These are phyloP conservation scores for Drymonia ruficornis DNA, from an alignment of 2,888 invertebrate species.

Conservation along the genomic window DNA sequence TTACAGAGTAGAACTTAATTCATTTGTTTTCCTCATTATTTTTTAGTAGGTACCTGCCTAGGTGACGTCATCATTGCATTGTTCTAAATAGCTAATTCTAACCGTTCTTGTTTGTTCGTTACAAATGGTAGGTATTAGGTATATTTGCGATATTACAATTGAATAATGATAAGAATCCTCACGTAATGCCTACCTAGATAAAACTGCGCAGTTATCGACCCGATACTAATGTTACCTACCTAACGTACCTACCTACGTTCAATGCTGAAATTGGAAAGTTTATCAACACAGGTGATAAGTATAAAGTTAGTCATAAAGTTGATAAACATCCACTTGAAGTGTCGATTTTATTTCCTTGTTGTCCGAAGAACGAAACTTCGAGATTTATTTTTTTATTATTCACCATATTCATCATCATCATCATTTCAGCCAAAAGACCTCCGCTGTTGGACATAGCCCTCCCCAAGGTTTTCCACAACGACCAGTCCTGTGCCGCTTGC, in stretches of 20 bases:
- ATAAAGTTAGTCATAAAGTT: constrained; percentile 1
- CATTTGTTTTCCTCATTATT: no score
- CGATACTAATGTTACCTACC: background rate
- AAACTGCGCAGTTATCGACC: background rate
- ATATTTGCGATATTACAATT: background rate
- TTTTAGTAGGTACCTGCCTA: no score
- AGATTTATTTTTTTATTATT: no score
- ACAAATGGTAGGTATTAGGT: background rate
- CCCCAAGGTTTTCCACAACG: no score
- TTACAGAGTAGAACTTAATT: no score
- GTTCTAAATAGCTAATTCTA: background rate
- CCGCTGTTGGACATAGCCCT: no score
- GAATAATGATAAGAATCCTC: constrained; percentile 2
- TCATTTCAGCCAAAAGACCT: no score
- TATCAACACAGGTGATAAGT: constrained; percentile 4
- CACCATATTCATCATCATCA: no score
- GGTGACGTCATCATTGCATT: background rate
- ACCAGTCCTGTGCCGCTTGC: no score
- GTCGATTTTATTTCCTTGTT: background rate
- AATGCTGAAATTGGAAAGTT: constrained; percentile 2
- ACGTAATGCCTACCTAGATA: background rate
- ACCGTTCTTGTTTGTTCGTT: background rate
- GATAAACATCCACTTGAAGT: background rate
- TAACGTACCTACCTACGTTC: background rate
- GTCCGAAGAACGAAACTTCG: no score